These are phyloP conservation scores for Drosophila malerkotliana DNA, from an alignment of 1,140 invertebrate genomes.

Conservation along the genomic window DNA sequence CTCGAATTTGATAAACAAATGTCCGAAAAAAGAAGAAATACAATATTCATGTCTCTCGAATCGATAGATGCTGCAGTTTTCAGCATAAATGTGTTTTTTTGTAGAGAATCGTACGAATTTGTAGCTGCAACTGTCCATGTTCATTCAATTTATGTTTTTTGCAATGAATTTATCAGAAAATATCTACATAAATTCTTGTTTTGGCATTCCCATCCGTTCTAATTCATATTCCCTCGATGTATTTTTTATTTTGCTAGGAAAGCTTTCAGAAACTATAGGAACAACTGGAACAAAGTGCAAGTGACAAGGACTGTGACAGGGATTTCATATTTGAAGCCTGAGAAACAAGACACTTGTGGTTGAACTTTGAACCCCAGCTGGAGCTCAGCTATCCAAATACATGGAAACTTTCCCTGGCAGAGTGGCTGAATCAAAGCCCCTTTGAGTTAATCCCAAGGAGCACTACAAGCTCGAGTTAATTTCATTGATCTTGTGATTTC, in stretches of 20 bases:
- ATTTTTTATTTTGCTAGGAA: neutral
- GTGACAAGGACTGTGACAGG: constrained; percentile 28
- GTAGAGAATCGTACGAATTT: neutral
- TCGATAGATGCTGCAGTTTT: constrained; percentile 23
- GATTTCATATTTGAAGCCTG: constrained; percentile 27
- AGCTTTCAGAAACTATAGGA: constrained; percentile 6
- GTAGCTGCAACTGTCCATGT: constrained; percentile 10
- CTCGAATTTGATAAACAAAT: constrained; percentile 58
- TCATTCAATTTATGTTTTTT: constrained; percentile 7
- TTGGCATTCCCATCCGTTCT: constrained; percentile 42
- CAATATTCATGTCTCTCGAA: constrained; percentile 28
- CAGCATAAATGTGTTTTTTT: constrained; percentile 14
- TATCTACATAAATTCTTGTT: constrained; percentile 54
- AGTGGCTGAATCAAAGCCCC: neutral
- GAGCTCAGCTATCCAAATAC: neutral
- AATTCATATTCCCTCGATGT: constrained; percentile 35
- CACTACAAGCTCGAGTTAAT: constrained; percentile 20
- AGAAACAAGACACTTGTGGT: constrained; percentile 9
- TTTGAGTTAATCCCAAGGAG: neutral
- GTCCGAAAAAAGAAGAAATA: constrained; percentile 9
- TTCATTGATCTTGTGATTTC: constrained; percentile 30
- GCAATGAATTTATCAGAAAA: constrained; percentile 51
- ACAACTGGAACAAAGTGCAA: constrained; percentile 2
- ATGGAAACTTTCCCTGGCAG: no score
- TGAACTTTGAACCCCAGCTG: neutral